Evolutionary conservation across 2,113 vertebrate genomes (phyloP), one percentile per base, ranked within the genome.

Genomic region (Grammomys dolichurus): DNA sequence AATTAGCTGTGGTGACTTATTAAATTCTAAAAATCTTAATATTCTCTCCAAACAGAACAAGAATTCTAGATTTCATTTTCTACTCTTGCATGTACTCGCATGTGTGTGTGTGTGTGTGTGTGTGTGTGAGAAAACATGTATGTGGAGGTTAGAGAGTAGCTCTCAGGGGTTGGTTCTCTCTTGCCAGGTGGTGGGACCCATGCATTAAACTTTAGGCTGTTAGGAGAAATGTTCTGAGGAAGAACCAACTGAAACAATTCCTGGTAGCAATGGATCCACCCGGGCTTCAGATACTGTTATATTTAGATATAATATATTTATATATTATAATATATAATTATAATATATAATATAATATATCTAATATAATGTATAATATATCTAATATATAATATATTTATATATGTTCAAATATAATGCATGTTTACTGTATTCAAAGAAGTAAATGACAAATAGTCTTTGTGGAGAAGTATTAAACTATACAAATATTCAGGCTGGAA

Each of bases 351-450:
- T 40, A 40, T 40, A 40, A 40, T 40, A 40, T 40, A 40, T 40
- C 40, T 40, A 40, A 40, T 40, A 40, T 40, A 40, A 40, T 40
- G 40, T 40, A 40, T 40, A 40, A 40, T 40, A 40, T 40, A 40
- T 40, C 40, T 40, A 40, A 40, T 40, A 40, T 40, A 40, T 40
- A 40, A 40, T 40, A 40, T 40, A 40, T 40, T 40, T 40, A 40
- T 2, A 40, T 40, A 40, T 40, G 40, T 40, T 40, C 87, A 89
- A 92, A 88, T 78, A 46, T 76, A 75, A 75, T 1, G 67, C 26
- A 14, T 87, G n/a, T 89, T 94, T 93, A 85, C 8, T 3, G 51
- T 78, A 73, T 60, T 93, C 54, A 86, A 89, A 86, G 76, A 80
- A 96, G 80, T 58, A 65, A 80, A 76, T 9, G 28, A 48, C 40